These are phyloP conservation scores for Rhinopomastus cyanomelas DNA, from an alignment of 2,113 vertebrate species.

Conservation along the genomic window DNA sequence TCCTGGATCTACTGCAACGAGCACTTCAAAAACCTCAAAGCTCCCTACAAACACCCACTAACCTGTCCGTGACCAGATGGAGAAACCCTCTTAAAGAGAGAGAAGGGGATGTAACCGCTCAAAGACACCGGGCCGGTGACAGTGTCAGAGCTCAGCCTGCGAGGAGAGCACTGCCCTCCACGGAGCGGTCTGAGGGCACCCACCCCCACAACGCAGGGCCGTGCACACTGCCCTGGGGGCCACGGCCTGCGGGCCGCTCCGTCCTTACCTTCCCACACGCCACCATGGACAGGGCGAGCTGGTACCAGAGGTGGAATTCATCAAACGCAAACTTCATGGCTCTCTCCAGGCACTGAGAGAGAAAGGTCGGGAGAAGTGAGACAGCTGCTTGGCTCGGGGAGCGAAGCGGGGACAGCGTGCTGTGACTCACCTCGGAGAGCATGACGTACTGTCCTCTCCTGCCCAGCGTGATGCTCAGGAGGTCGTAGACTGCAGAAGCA, in stretches of 20 bases:
- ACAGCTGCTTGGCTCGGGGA: not conserved
- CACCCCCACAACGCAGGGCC: not conserved
- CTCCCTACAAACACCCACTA: not conserved
- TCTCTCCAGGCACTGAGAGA: conserved; percentile 90
- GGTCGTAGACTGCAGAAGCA: conserved; percentile 91
- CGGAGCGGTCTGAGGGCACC: not conserved
- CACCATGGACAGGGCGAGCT: conserved; percentile 95
- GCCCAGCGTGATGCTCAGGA: conserved; percentile 94
- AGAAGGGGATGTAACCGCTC: not conserved
- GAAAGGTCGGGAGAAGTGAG: too few species aligned
- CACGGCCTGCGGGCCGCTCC: conserved; percentile 1
- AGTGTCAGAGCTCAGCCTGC: too few species aligned
- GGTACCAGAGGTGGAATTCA: conserved; percentile 98
- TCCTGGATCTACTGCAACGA: not conserved
- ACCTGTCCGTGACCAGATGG: not conserved
- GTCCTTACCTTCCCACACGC: conserved; percentile 93
- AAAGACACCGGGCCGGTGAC: not conserved
- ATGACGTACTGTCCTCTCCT: conserved; percentile 96
- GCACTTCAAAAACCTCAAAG: not conserved
- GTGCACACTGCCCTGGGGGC: not conserved
- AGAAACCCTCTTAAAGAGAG: not conserved
- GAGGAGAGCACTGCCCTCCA: not conserved
- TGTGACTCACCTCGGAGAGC: conserved; percentile 88
- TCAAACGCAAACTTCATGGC: conserved; percentile 97
- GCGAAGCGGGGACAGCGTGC: too few species aligned